Evolutionary conservation across 2,888 invertebrate genomes (phyloP), one percentile per base, ranked within the genome.

Genomic region (Agrochola litura): DNA sequence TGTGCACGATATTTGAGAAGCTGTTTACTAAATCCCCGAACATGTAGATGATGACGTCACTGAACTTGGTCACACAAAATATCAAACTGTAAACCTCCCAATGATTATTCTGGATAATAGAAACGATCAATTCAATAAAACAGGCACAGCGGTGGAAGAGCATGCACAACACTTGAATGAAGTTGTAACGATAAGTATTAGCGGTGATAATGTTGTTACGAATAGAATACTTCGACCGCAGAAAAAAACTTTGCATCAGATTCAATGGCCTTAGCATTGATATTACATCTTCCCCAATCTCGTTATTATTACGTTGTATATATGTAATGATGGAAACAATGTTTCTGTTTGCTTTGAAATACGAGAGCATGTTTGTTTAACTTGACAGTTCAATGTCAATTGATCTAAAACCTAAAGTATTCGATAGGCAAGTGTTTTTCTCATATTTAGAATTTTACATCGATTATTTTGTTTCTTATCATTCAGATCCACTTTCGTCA

Each of bases 211-310:
- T 6, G 3, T 56, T 63, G n/a, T 77, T 41, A 12, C 49, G 22
- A 64, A 77, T 64, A 16, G 25, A 68, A 37, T 77, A 77, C 25
- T 68, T 74, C 6, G 77, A 37, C 8, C 76, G 54, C 46, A 77
- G 46, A 16, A 77, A 77, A 10, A 63, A 9, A 43, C 46, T 37
- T 63, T 68, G 67, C 49, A 77, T 68, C 5, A 75, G 14, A 68
- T 77, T 56, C 14, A 72, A 49, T 37, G 72, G 72, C 37, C 37
- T 71, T 19, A 74, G 73, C 14, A 71, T 19, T 37, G 66, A 66
- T 61, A 56, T 54, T 60, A 77, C 46, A 58, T 71, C 60, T n/a
- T 66, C 16, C 16, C 46, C 54, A 46, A 71, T 66, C 9, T 19
- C 25, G 25, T 69, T 37, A 9, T 74, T 37, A 4, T 54, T n/a